Conservation (phyloP, 92 coral and sea anemone genomes). For the Actinernus sp. region DNA sequence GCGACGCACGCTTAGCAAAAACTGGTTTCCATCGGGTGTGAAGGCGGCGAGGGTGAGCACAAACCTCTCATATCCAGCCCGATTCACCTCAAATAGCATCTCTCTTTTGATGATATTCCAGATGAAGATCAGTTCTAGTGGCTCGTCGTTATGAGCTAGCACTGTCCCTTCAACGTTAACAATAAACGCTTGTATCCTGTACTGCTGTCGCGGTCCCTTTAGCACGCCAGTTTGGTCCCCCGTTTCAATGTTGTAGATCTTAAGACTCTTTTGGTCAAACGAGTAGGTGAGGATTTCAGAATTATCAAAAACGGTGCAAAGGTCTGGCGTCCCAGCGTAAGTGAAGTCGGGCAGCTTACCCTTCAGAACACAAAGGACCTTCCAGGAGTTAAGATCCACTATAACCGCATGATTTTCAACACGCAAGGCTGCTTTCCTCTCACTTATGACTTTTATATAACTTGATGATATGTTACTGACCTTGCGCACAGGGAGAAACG, state of each 20-base stretch:
- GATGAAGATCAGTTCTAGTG: slow-evolving; percentile 47
- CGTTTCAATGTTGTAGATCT: slow-evolving; percentile 71
- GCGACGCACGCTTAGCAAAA: slow-evolving; percentile 49
- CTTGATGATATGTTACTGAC: slow-evolving; percentile 66
- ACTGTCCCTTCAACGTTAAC: slow-evolving; percentile 68
- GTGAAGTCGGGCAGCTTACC: slow-evolving; percentile 74
- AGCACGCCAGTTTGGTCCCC: slow-evolving; percentile 73
- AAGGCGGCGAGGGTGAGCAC: slow-evolving; percentile 63
- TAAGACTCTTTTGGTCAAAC: slow-evolving; percentile 51
- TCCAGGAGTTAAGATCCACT: slow-evolving; percentile 69
- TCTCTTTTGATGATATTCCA: slow-evolving; percentile 78
- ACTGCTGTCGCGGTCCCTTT: slow-evolving; percentile 34
- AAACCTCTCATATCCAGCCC: slow-evolving; percentile 44
- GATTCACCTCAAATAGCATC: slow-evolving; percentile 57
- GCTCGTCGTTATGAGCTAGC: slow-evolving; percentile 55
- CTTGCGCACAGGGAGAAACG: slow-evolving; percentile 78
- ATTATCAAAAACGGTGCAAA: slow-evolving; percentile 56
- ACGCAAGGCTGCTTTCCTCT: slow-evolving; percentile 73
- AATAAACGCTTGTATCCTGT: slow-evolving; percentile 52
- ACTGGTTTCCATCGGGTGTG: slow-evolving; percentile 71
- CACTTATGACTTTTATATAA: slow-evolving; percentile 68
- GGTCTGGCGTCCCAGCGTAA: slow-evolving; percentile 63
- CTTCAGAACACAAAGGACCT: slow-evolving; percentile 63
- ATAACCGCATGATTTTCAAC: slow-evolving; percentile 66
- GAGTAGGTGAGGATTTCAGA: slow-evolving; percentile 75